Percentiles rank a stretch among this genome's conserved stretches.
Evolutionary conservation across 2,888 invertebrate genomes (phyloP).

Genomic region (Harpagoxenus sublaevis): DNA sequence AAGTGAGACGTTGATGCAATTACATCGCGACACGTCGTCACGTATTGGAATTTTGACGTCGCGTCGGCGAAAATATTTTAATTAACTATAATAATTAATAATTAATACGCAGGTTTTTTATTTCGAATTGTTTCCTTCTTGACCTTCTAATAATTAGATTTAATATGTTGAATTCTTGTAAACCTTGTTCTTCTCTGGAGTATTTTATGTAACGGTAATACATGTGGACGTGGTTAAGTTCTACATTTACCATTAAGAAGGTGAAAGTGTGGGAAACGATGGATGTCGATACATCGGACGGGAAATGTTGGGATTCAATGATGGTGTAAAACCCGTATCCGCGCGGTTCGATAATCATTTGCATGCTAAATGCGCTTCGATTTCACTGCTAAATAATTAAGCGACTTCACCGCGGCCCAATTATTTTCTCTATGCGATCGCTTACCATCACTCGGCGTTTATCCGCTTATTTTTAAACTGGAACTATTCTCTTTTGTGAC

Average conservation of each 20-base stretch:
- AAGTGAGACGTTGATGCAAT: not conserved
- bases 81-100: not conserved
- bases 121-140: not conserved
- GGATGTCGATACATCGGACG: constrained; percentile 39
- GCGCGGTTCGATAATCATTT: constrained; percentile 78
- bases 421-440: constrained; percentile 43
- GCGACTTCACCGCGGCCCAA: constrained; percentile 53
- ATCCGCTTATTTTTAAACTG: constrained; percentile 43
- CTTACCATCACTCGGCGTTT: constrained; percentile 26
- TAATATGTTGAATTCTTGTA: not conserved
- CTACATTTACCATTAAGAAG: not conserved
- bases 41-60: not conserved
- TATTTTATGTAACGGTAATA: not conserved
- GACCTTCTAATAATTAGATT: not conserved
- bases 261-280: constrained; percentile 16
- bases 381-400: constrained; percentile 77
- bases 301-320: constrained; percentile 62
- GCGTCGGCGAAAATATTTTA: not conserved
- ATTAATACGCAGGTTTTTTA: not conserved
- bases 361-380: constrained; percentile 79
- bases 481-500: not conserved
- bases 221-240: not conserved
- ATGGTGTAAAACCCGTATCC: constrained; percentile 70
- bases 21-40: not conserved
- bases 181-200: not conserved